These are phyloP conservation scores for Tachypleus tridentatus DNA, from an alignment of 1,140 invertebrate genomes.

Conservation along the genomic window DNA sequence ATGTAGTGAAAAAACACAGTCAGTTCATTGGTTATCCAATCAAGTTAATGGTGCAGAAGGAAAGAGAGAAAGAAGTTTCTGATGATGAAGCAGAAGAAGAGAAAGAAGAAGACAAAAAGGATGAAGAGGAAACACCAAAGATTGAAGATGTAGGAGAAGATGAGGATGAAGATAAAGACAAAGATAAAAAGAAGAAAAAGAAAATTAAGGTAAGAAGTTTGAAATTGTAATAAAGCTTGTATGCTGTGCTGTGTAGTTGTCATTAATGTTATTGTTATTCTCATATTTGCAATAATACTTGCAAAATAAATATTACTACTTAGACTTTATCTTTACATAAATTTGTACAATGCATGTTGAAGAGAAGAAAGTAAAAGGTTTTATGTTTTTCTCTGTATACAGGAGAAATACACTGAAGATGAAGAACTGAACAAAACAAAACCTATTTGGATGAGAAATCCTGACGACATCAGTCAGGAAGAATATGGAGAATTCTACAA, in stretches of 20 bases:
- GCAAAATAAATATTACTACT: too few species aligned
- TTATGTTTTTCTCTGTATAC: too few species aligned
- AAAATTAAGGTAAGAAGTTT: constrained; percentile 53
- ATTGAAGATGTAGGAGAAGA: constrained; percentile 79
- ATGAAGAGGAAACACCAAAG: constrained; percentile 71
- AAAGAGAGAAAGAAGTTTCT: constrained; percentile 87
- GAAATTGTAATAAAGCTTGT: too few species aligned
- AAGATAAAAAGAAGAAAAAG: constrained; percentile 88
- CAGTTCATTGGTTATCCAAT: constrained; percentile 99
- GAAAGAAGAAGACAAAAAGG: constrained; percentile 50
- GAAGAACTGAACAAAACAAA: constrained; percentile 99
- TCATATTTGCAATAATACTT: too few species aligned
- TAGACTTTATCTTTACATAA: too few species aligned
- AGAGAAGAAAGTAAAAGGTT: too few species aligned
- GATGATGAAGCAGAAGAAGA: constrained; percentile 70
- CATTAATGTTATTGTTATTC: too few species aligned
- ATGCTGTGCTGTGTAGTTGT: too few species aligned
- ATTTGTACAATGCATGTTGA: too few species aligned
- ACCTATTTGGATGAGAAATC: constrained; percentile 96
- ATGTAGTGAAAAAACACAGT: constrained; percentile 97
- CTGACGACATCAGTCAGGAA: constrained; percentile 93
- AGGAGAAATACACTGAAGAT: constrained; percentile 92
- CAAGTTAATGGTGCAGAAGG: constrained; percentile 84
- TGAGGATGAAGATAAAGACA: constrained; percentile 57
- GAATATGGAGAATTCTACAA: constrained; percentile 99